Conservation (phyloP, 2,888 invertebrate species). For the Cordilura impudica region DNA sequence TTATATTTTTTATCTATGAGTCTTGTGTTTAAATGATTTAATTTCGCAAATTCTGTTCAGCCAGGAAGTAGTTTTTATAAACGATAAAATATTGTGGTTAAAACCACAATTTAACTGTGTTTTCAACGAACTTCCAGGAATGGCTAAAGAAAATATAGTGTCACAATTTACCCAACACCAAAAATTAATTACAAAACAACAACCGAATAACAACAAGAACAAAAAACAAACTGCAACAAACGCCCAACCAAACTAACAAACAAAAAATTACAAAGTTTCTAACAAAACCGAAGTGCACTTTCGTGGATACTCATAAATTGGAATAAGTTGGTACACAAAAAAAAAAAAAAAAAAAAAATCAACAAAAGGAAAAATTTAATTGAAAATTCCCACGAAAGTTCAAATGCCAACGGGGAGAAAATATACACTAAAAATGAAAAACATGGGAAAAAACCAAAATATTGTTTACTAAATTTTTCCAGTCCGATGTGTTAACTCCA, state of each 20-base stretch:
- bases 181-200: constrained; percentile 62
- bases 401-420: constrained; percentile 31
- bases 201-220: constrained; percentile 43
- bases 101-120: not conserved
- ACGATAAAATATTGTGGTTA: not conserved
- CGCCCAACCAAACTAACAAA: not conserved
- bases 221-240: constrained; percentile 7
- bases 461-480: constrained; percentile 54
- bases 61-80: not conserved
- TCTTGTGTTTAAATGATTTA: not conserved
- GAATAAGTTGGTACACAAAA: constrained; percentile 19
- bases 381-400: constrained; percentile 55
- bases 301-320: constrained; percentile 52
- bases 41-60: not conserved
- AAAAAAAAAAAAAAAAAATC: not conserved
- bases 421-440: not conserved
- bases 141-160: constrained; percentile 25
- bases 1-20: no score
- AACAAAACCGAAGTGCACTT: constrained; percentile 49
- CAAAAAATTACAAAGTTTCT: not conserved
- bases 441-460: constrained; percentile 45
- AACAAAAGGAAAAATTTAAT: constrained; percentile 42
- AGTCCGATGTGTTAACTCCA: not conserved
- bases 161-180: constrained; percentile 57
- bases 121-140: not conserved